Conservation (phyloP, 2,797 vertebrate genomes). For the Telmatherina bonti region DNA sequence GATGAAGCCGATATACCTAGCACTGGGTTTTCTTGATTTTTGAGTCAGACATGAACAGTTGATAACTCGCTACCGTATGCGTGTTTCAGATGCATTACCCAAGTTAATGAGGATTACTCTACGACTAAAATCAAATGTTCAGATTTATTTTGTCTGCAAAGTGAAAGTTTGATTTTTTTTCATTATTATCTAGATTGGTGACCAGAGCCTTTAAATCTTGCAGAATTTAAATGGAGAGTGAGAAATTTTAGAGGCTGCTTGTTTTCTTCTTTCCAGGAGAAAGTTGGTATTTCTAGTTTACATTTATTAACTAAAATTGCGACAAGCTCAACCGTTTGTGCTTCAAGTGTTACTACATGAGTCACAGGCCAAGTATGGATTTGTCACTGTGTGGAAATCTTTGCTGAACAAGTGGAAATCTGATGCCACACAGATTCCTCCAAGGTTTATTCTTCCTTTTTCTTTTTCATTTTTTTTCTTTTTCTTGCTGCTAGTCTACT, state of each 20-base stretch:
- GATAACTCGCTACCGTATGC: constrained; percentile 23
- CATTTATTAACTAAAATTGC: constrained; percentile 6
- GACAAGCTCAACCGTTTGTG: constrained; percentile 1
- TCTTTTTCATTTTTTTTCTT: constrained; percentile 18
- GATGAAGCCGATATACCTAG: constrained; percentile 29
- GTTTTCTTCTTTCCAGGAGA: background rate
- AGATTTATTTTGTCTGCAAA: background rate
- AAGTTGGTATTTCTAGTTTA: background rate
- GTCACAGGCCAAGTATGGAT: constrained; percentile 59
- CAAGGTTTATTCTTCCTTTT: too few relatives aligned
- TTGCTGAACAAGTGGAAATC: constrained; percentile 51
- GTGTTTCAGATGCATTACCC: constrained; percentile 23
- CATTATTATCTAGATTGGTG: background rate
- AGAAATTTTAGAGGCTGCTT: constrained; percentile 20
- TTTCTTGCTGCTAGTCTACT: constrained; percentile 19
- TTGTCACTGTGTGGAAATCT: constrained; percentile 55
- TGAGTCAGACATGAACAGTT: constrained; percentile 38
- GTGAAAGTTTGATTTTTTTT: background rate
- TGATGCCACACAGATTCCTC: constrained; percentile 37
- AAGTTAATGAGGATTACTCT: background rate
- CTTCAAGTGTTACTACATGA: constrained; percentile 50
- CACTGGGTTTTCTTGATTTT: constrained; percentile 37
- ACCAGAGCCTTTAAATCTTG: background rate
- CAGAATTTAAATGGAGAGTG: background rate
- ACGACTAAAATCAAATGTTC: background rate